phyloP scores from a whole-genome alignment of 2,113 vertebrate genomes.

The Dasyprocta punctata region DNA sequence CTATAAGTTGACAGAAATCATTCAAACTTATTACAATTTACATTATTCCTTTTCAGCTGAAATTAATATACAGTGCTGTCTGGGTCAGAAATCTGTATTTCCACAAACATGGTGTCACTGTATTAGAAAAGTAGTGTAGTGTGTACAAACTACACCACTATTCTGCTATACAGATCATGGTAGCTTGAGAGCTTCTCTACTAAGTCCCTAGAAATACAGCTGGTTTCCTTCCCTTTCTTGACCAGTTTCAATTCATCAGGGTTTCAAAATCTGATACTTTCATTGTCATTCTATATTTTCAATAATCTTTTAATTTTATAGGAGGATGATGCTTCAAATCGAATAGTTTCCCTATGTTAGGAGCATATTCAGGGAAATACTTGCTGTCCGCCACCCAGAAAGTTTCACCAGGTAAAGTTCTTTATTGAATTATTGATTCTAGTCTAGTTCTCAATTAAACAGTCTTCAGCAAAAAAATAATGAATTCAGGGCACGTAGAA shows the following conservation, averaged over 20 bases:
- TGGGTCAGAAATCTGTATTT: background rate
- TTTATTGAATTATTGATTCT: background rate
- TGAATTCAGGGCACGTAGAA: background rate
- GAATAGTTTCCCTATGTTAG: background rate
- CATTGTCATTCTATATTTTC: background rate
- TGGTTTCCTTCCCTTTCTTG: background rate
- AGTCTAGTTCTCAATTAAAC: background rate
- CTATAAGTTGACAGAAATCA: background rate
- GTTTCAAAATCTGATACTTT: background rate
- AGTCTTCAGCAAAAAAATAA: background rate
- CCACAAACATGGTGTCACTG: background rate
- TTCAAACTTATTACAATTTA: background rate
- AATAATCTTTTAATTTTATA: background rate
- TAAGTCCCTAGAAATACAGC: background rate
- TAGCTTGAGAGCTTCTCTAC: background rate
- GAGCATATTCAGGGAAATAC: background rate
- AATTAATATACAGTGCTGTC: too few relatives aligned
- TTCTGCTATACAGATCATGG: background rate
- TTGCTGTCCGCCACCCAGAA: background rate
- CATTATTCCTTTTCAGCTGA: background rate
- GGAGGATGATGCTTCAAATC: background rate
- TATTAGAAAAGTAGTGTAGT: background rate
- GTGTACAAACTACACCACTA: fast-evolving
- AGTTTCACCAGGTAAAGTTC: background rate
- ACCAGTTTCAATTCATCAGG: background rate